These are phyloP conservation scores for Lacanobia wlatinum DNA, from an alignment of 2,888 invertebrate genomes.

Conservation along the genomic window DNA sequence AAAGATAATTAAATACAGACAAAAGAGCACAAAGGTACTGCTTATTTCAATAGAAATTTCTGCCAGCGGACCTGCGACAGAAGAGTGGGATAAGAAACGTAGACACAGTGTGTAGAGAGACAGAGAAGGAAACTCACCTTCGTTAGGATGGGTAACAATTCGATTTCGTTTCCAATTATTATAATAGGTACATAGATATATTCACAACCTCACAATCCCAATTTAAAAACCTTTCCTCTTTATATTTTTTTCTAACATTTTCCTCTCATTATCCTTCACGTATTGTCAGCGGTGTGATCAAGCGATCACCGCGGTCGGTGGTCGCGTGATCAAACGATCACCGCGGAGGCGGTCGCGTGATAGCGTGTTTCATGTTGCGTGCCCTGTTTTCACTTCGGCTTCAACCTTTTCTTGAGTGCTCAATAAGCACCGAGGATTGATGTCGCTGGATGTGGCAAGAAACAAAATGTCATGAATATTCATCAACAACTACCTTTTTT, in stretches of 20 bases:
- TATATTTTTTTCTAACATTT: neutral
- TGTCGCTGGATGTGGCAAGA: conserved; percentile 45
- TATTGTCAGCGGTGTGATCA: conserved; percentile 70
- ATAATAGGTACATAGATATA: too few relatives aligned
- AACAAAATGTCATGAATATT: neutral
- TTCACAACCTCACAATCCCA: too few relatives aligned
- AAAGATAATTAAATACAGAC: too few relatives aligned
- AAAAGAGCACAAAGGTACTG: too few relatives aligned
- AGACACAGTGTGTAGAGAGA: too few relatives aligned
- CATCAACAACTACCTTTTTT: too few relatives aligned
- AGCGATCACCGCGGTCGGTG: conserved; percentile 68
- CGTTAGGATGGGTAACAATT: neutral
- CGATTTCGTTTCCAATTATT: too few relatives aligned
- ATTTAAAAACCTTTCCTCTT: neutral
- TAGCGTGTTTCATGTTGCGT: conserved; percentile 85
- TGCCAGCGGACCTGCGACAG: too few relatives aligned
- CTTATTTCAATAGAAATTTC: too few relatives aligned
- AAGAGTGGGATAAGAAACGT: too few relatives aligned
- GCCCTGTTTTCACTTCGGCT: conserved; percentile 82
- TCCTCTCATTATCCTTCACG: conserved; percentile 21
- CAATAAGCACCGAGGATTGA: conserved; percentile 76
- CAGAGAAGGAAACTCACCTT: too few relatives aligned
- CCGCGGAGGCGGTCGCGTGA: conserved; percentile 73
- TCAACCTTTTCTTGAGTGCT: conserved; percentile 84
- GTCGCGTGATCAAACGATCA: conserved; percentile 78